These are phyloP conservation scores for Dendronephthya gigantea DNA, from an alignment of 64 coral and sea anemone genomes.

Conservation along the genomic window DNA sequence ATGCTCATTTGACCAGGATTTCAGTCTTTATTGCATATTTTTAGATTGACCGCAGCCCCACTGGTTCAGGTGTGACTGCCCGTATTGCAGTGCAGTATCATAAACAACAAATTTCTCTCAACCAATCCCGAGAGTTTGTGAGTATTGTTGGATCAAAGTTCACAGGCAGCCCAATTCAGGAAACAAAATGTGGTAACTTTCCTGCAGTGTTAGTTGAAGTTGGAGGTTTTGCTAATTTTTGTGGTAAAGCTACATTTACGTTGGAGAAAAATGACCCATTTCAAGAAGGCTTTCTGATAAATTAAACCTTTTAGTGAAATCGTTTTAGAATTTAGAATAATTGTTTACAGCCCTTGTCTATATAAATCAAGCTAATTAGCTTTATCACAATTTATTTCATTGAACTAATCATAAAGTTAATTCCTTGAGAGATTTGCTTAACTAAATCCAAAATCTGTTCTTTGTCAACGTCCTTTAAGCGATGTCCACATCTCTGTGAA, in stretches of 20 bases:
- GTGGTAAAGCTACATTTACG: slow-evolving; percentile 63
- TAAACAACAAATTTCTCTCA: slow-evolving; percentile 58
- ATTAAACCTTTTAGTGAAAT: too few species aligned
- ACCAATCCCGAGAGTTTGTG: slow-evolving; percentile 71
- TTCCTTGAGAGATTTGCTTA: slow-evolving; percentile 70
- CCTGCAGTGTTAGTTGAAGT: slow-evolving; percentile 88
- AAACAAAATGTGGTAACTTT: slow-evolving; percentile 79
- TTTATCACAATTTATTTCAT: background rate
- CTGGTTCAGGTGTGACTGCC: slow-evolving; percentile 84
- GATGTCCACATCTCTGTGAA: slow-evolving; percentile 61
- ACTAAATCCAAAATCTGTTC: slow-evolving; percentile 59
- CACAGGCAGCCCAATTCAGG: slow-evolving; percentile 64
- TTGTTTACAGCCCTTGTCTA: too few species aligned
- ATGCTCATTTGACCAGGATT: too few species aligned
- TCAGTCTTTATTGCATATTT: background rate
- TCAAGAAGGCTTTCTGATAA: slow-evolving; percentile 56
- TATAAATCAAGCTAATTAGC: background rate
- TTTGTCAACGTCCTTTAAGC: slow-evolving; percentile 37
- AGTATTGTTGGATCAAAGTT: slow-evolving; percentile 76
- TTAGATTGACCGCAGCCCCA: slow-evolving; percentile 73
- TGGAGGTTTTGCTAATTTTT: slow-evolving; percentile 65
- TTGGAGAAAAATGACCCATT: slow-evolving; percentile 84
- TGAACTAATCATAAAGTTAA: slow-evolving; percentile 59
- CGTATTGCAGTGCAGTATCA: slow-evolving; percentile 91
- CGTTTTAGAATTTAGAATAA: too few species aligned